phyloP scores from a whole-genome alignment of 2,113 vertebrate genomes.

The Melanocharis versteri region DNA sequence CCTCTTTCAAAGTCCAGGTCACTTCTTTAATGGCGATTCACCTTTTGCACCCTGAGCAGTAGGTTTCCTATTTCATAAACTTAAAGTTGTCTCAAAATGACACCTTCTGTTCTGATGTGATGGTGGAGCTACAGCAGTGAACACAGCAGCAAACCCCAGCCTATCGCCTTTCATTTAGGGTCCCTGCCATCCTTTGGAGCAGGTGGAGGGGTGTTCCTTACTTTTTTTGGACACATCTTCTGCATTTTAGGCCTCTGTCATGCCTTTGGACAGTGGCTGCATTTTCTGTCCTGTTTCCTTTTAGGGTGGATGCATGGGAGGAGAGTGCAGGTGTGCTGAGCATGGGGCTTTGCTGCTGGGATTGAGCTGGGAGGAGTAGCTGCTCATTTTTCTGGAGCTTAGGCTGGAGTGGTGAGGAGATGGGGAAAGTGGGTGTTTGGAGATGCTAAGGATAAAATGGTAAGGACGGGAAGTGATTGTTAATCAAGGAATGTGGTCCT shows the following conservation, averaged over 20 bases:
- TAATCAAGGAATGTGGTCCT: not conserved
- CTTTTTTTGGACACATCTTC: not conserved
- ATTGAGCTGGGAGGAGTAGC: not conserved
- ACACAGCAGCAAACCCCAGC: not conserved
- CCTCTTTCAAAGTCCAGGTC: not conserved
- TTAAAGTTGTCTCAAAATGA: not conserved
- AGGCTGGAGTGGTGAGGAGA: not conserved
- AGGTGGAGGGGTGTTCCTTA: not conserved
- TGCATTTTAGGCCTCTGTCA: not conserved
- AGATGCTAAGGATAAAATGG: not conserved
- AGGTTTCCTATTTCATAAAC: slow-evolving; percentile 28
- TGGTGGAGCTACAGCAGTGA: not conserved
- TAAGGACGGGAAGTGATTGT: not conserved
- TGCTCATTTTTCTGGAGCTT: not conserved
- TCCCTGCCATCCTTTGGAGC: not conserved
- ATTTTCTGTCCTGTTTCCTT: not conserved
- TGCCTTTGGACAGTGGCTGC: not conserved
- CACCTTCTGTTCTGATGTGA: not conserved
- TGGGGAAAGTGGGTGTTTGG: not conserved
- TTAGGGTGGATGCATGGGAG: not conserved
- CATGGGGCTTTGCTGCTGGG: not conserved
- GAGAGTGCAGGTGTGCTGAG: not conserved
- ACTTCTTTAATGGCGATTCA: not conserved
- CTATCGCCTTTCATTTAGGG: not conserved
- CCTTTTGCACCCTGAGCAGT: not conserved